Evolutionary conservation across 2,797 vertebrate genomes (phyloP).

Genomic region (Gymnothorax javanicus): DNA sequence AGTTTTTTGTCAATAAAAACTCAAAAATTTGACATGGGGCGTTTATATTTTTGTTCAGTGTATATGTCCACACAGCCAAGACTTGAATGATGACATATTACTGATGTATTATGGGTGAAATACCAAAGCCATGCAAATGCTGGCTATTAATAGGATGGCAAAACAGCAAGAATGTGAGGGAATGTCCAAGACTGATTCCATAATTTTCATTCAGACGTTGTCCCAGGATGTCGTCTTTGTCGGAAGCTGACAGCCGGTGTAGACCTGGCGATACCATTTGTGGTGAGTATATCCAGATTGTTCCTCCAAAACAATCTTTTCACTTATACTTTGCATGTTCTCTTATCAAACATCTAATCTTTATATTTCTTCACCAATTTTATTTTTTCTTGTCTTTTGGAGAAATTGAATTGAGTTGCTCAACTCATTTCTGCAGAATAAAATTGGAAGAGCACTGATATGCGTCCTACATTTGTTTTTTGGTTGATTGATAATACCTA

Average conservation of each 20-base stretch:
- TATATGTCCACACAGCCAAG: background rate
- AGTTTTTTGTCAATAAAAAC: no score
- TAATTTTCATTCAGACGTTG: background rate
- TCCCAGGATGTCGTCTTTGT: conserved; percentile 69
- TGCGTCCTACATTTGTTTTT: background rate
- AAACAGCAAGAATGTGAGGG: background rate
- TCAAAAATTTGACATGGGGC: no score
- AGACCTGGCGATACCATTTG: conserved; percentile 64
- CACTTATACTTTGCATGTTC: background rate
- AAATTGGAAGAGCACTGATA: background rate
- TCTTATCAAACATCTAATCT: background rate
- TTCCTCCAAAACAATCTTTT: background rate
- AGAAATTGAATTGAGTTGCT: background rate
- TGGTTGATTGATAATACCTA: background rate
- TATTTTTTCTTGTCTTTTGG: background rate
- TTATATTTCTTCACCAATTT: background rate
- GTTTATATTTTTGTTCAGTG: no score
- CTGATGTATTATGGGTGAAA: background rate
- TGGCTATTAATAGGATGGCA: background rate
- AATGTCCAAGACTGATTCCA: background rate
- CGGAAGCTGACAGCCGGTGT: conserved; percentile 57
- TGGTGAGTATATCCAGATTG: conserved; percentile 57
- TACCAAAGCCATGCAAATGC: background rate
- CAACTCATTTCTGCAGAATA: background rate
- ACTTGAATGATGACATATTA: background rate